A percentile compares a stretch with the other conserved stretches of the same genome.
These are phyloP conservation scores for Lagocephalus sceleratus DNA, from an alignment of 2,797 vertebrate genomes.

Conservation along the genomic window DNA sequence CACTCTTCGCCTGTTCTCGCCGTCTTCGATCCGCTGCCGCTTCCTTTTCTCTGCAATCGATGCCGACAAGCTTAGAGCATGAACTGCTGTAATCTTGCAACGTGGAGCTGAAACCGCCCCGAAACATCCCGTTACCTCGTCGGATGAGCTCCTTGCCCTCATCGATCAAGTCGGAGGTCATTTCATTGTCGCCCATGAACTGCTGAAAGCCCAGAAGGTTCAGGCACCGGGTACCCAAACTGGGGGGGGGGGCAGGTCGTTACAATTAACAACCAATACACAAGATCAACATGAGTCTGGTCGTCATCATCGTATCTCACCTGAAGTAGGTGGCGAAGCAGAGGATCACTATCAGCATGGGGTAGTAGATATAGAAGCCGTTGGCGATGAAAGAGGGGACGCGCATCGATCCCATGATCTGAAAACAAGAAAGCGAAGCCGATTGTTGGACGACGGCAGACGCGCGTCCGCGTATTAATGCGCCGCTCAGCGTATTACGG, in stretches of 20 bases:
- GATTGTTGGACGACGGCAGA: neutral
- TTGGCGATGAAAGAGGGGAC: slow-evolving; percentile 95
- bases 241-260: slow-evolving; percentile 48
- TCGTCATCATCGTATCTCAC: slow-evolving; percentile 73
- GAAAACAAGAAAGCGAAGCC: slow-evolving; percentile 21
- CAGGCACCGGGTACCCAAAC: slow-evolving; percentile 93
- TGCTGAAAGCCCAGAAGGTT: slow-evolving; percentile 98
- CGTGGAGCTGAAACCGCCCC: no score
- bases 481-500: slow-evolving; percentile 72
- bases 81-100: neutral
- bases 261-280: no score
- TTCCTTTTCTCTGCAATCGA: slow-evolving; percentile 88
- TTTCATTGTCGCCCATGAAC: slow-evolving; percentile 93
- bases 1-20: slow-evolving; percentile 92
- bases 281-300: no score
- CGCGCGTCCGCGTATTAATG: no score
- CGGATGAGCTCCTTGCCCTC: slow-evolving; percentile 95
- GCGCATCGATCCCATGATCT: slow-evolving; percentile 98
- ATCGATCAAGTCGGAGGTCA: slow-evolving; percentile 96
- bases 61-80: neutral
- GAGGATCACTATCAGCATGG: slow-evolving; percentile 94
- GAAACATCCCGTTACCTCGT: slow-evolving; percentile 71
- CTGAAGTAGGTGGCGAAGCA: slow-evolving; percentile 98
- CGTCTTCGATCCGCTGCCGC: slow-evolving; percentile 90
- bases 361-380: slow-evolving; percentile 98